A percentile compares a stretch with the other conserved stretches of the same genome.
Conservation (phyloP, 1,140 invertebrate species). For the Drosophila aff. region DNA sequence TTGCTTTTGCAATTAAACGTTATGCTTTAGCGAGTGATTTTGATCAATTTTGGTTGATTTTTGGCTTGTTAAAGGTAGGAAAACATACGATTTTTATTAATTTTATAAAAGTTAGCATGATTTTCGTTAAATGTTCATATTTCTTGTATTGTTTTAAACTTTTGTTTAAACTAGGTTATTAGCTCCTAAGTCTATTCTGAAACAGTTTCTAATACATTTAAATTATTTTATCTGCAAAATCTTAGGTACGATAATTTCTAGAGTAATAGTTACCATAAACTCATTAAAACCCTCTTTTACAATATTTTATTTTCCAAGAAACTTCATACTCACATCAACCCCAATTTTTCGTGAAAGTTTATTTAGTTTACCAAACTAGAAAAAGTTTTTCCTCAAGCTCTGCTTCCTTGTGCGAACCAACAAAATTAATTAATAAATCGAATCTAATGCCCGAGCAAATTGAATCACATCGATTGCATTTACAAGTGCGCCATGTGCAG, state of each 20-base stretch:
- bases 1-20: constrained; percentile 7
- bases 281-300: neutral
- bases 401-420: constrained; percentile 5
- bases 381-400: constrained; percentile 28
- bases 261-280: neutral
- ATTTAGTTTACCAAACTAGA: constrained; percentile 22
- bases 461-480: constrained; percentile 70
- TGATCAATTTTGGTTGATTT: neutral
- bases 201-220: no score
- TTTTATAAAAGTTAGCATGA: no score
- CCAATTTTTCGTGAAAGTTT: constrained; percentile 2
- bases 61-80: no score
- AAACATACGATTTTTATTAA: no score
- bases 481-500: constrained; percentile 50
- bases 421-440: constrained; percentile 80
- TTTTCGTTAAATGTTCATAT: no score
- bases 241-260: neutral
- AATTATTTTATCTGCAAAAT: no score
- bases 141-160: no score
- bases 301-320: neutral
- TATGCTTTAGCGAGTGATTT: no score
- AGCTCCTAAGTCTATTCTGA: no score
- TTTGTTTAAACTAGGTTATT: no score
- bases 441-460: constrained; percentile 65
- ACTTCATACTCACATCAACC: neutral